A percentile compares a stretch with the other conserved stretches of the same genome.
These are phyloP conservation scores for Paraescarpia echinospica DNA, from an alignment of 1,140 invertebrate species.

Conservation along the genomic window DNA sequence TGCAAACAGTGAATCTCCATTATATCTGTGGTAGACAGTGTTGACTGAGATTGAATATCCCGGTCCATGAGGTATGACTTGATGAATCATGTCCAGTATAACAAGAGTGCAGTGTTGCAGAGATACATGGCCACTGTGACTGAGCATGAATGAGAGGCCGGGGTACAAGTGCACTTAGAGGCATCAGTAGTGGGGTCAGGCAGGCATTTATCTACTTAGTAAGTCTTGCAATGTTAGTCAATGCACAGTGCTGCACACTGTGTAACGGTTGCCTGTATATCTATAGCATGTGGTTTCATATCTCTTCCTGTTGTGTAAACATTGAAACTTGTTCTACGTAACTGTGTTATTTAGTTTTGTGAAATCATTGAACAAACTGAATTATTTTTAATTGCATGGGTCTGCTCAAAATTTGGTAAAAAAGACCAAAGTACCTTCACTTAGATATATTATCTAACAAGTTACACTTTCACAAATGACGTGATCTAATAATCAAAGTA, in stretches of 20 bases:
- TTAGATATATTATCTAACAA: too few relatives aligned
- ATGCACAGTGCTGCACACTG: too few relatives aligned
- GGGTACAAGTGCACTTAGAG: neutral
- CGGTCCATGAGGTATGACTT: neutral
- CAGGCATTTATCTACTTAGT: neutral
- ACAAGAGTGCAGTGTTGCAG: neutral
- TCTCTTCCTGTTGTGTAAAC: neutral
- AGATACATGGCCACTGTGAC: neutral
- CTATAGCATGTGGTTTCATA: neutral
- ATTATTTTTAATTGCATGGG: too few relatives aligned
- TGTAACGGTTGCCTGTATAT: neutral
- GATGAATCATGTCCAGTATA: neutral
- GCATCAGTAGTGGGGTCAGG: neutral
- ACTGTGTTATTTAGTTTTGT: too few relatives aligned
- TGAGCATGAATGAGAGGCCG: neutral
- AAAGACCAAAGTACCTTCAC: too few relatives aligned
- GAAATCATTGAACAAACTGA: too few relatives aligned
- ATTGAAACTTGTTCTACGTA: too few relatives aligned
- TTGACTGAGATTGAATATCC: neutral
- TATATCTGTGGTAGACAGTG: neutral
- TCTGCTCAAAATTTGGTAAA: too few relatives aligned
- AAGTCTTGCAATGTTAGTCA: neutral
- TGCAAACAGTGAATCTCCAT: neutral
- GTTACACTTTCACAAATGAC: too few relatives aligned
- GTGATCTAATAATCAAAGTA: too few relatives aligned